phyloP scores from a whole-genome alignment of 1,140 invertebrate genomes.

The Leptopilina boulardi region DNA sequence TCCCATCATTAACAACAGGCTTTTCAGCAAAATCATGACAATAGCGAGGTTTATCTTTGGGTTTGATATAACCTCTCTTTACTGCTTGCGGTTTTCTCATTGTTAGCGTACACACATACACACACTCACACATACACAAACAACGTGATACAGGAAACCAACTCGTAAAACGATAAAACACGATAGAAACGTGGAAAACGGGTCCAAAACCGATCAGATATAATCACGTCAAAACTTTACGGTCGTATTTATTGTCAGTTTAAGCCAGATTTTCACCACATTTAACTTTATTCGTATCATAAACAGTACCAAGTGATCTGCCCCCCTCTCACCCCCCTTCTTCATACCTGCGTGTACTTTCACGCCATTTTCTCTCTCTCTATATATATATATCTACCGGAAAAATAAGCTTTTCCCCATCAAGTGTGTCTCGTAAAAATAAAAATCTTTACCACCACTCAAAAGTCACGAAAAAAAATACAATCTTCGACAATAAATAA shows the following conservation, averaged over 20 bases:
- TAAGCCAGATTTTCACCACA: conserved; percentile 58
- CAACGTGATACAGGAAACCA: conserved; percentile 34
- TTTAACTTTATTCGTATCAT: conserved; percentile 60
- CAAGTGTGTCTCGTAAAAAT: not conserved
- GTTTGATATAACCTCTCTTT: conserved; percentile 30
- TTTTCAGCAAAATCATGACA: conserved; percentile 14
- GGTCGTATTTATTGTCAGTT: conserved; percentile 56
- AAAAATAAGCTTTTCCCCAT: conserved; percentile 18
- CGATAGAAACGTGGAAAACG: conserved; percentile 43
- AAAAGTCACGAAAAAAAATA: not conserved
- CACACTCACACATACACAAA: too few relatives aligned
- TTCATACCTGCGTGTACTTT: not conserved
- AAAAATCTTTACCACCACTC: not conserved
- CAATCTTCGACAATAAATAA: too few relatives aligned
- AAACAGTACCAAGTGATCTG: conserved; percentile 46
- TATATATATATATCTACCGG: not conserved
- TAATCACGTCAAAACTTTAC: conserved; percentile 59
- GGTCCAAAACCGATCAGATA: conserved; percentile 47
- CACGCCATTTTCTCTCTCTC: not conserved
- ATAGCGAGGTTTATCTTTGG: conserved; percentile 1
- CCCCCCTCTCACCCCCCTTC: not conserved
- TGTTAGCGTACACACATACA: conserved; percentile 17
- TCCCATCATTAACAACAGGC: not conserved
- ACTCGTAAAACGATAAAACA: conserved; percentile 54
- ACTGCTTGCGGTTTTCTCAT: conserved; percentile 38